Percentiles rank a stretch among this genome's conserved stretches.
Evolutionary conservation across 2,797 vertebrate species (phyloP).

Genomic region (Enteromius treurensis): DNA sequence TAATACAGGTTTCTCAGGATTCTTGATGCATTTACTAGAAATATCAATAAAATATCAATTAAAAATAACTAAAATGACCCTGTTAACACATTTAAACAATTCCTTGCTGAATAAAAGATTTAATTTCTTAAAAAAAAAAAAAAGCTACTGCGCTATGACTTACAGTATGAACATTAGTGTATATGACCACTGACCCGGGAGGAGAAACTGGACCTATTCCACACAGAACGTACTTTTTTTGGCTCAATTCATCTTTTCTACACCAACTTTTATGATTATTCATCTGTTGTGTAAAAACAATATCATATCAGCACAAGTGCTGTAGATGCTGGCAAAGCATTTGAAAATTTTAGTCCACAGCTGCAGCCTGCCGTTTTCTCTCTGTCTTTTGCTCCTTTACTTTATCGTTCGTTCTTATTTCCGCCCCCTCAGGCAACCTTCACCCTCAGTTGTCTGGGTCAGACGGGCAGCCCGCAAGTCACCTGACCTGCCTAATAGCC

Average conservation of each 20-base stretch:
- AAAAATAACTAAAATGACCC: background rate
- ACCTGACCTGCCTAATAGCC: slow-evolving; percentile 74
- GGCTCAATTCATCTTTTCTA: background rate
- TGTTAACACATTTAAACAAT: background rate
- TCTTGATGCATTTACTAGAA: background rate
- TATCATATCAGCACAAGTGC: slow-evolving; percentile 17
- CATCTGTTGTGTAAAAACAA: background rate
- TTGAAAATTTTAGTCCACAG: slow-evolving; percentile 69
- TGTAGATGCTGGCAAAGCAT: slow-evolving; percentile 6
- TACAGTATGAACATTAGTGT: background rate
- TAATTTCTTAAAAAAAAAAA: background rate
- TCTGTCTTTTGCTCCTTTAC: slow-evolving; percentile 12
- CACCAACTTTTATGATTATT: background rate
- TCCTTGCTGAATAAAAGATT: background rate
- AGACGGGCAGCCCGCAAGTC: slow-evolving; percentile 64
- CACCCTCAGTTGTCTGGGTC: slow-evolving; percentile 71
- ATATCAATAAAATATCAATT: background rate
- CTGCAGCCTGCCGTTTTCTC: slow-evolving; percentile 45
- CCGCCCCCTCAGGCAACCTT: slow-evolving; percentile 63
- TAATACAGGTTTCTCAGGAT: background rate
- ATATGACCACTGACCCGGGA: background rate
- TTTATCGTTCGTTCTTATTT: slow-evolving; percentile 12
- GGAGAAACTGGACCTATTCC: background rate
- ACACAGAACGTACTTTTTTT: background rate
- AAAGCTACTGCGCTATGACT: background rate